A percentile compares a stretch with the other conserved stretches of the same genome.
phyloP scores from a whole-genome alignment of 92 coral and sea anemone genomes.

The Porites lobata region DNA sequence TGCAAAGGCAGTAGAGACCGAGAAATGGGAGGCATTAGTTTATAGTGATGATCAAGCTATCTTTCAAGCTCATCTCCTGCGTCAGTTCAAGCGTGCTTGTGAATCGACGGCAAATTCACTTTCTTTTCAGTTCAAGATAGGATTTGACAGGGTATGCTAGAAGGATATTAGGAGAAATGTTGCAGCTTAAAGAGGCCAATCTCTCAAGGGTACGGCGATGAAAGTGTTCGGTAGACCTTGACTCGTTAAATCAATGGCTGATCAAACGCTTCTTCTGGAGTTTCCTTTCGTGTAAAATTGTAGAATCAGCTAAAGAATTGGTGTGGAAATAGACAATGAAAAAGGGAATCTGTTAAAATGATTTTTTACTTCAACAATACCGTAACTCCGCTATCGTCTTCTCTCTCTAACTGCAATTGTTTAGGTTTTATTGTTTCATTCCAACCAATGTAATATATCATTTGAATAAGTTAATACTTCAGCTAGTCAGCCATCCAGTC shows the following conservation, averaged over 20 bases:
- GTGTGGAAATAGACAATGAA: too few relatives aligned
- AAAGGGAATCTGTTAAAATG: too few relatives aligned
- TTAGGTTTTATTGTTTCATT: too few relatives aligned
- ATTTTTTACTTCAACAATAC: too few relatives aligned
- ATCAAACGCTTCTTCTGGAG: too few relatives aligned
- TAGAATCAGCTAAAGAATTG: too few relatives aligned
- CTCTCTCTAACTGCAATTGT: too few relatives aligned
- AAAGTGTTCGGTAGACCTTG: not conserved
- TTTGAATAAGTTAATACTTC: too few relatives aligned
- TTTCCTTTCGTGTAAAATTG: too few relatives aligned
- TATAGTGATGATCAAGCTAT: conserved; percentile 79
- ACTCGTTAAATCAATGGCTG: not conserved
- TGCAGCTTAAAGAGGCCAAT: conserved; percentile 70
- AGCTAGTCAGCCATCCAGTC: too few relatives aligned
- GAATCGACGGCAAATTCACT: conserved; percentile 63
- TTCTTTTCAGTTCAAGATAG: conserved; percentile 77
- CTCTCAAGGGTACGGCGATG: conserved; percentile 24
- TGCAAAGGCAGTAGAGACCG: conserved; percentile 70
- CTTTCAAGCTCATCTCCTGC: conserved; percentile 72
- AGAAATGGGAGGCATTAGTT: conserved; percentile 80
- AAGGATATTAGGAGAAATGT: conserved; percentile 59
- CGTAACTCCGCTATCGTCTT: too few relatives aligned
- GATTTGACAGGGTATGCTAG: conserved; percentile 47
- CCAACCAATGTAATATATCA: too few relatives aligned
- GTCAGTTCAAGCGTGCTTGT: conserved; percentile 74